These are phyloP conservation scores for Heterodera carotae DNA, from an alignment of 1,140 invertebrate species.

Conservation along the genomic window DNA sequence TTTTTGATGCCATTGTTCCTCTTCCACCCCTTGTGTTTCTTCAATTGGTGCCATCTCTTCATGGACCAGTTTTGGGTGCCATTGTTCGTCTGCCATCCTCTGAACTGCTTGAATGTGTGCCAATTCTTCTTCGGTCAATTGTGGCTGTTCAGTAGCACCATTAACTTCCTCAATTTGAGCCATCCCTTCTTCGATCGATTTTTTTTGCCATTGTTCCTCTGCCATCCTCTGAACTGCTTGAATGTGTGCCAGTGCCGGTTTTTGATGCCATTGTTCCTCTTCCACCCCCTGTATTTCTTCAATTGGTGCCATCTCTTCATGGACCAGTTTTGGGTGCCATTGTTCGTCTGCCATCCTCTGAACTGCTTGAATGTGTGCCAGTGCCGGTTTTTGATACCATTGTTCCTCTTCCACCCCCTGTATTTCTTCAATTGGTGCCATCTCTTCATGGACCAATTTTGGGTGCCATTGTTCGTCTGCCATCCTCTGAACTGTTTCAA, in stretches of 20 bases:
- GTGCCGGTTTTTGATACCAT: background rate
- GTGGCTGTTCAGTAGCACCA: too few species aligned
- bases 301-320: conserved; percentile 53
- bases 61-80: too few species aligned
- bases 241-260: conserved; percentile 34
- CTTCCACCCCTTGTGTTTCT: background rate
- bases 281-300: conserved; percentile 42
- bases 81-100: background rate
- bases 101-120: conserved; percentile 36
- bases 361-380: conserved; percentile 8
- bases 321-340: too few species aligned
- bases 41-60: conserved; percentile 1
- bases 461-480: too few species aligned
- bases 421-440: conserved; percentile 42
- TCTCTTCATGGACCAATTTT: too few species aligned
- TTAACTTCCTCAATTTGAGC: conserved; percentile 43
- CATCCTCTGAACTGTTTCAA: conserved; percentile 42
- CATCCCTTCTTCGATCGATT: conserved; percentile 46
- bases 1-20: too few species aligned
- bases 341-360: background rate
- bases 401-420: background rate
- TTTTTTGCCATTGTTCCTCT: background rate
- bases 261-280: background rate
- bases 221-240: conserved; percentile 22
- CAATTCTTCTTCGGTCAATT: conserved; percentile 45